phyloP scores from a whole-genome alignment of 1,140 invertebrate genomes.

The Caenorhabditis inopinata region DNA sequence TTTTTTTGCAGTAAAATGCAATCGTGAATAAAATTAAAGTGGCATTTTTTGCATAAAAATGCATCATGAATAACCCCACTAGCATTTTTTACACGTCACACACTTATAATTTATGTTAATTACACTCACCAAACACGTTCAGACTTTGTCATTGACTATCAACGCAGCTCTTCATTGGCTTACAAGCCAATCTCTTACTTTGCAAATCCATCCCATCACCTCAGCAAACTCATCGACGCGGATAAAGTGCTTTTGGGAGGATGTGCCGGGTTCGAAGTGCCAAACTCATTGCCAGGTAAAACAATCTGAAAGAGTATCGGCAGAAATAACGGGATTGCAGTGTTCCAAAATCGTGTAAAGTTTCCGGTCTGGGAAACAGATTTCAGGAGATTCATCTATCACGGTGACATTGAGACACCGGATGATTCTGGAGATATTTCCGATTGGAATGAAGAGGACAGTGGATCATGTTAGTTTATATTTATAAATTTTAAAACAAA shows the following conservation, averaged over 20 bases:
- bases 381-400: slow-evolving; percentile 20
- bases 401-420: background rate
- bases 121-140: too few relatives aligned
- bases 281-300: background rate
- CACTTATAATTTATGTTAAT: too few relatives aligned
- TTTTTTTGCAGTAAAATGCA: too few relatives aligned
- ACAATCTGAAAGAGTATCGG: background rate
- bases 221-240: background rate
- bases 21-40: too few relatives aligned
- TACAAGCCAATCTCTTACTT: background rate
- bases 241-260: background rate
- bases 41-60: too few relatives aligned
- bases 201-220: background rate
- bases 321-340: background rate
- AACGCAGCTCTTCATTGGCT: background rate
- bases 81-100: too few relatives aligned
- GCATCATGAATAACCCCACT: too few relatives aligned
- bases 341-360: slow-evolving; percentile 24
- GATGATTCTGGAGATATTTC: background rate
- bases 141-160: background rate
- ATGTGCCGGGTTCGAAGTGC: background rate
- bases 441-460: background rate
- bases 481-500: background rate
- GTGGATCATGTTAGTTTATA: slow-evolving; percentile 4
- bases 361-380: slow-evolving; percentile 38